Percentiles rank a stretch among this genome's conserved stretches.
Conservation (phyloP, 1,140 invertebrate genomes). For the Venturia canescens region DNA sequence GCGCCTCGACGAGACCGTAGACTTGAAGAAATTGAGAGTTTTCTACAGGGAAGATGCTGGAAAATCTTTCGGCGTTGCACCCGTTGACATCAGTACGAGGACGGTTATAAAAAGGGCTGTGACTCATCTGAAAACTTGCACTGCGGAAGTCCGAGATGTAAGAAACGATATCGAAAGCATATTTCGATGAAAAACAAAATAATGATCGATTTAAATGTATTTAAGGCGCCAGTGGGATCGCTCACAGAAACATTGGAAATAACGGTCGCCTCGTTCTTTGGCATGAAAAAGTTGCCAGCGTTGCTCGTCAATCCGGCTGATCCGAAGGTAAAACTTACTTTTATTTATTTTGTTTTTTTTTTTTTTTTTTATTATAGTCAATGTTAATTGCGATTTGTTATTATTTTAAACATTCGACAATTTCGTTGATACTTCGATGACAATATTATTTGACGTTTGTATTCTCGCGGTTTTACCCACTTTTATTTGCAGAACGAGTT, state of each 20-base stretch:
- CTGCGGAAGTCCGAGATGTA: constrained; percentile 67
- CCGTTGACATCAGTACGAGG: constrained; percentile 67
- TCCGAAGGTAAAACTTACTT: constrained; percentile 71
- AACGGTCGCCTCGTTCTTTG: constrained; percentile 69
- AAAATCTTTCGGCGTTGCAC: constrained; percentile 73
- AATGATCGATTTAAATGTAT: too few relatives aligned
- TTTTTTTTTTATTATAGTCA: too few relatives aligned
- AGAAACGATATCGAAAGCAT: constrained; percentile 31
- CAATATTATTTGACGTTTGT: too few relatives aligned
- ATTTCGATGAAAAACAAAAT: too few relatives aligned
- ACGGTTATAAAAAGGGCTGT: constrained; percentile 74
- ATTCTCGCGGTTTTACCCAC: too few relatives aligned
- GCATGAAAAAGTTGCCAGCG: constrained; percentile 76
- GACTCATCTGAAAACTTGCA: constrained; percentile 69
- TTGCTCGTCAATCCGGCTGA: constrained; percentile 75
- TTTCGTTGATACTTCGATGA: too few relatives aligned
- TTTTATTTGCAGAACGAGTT: constrained; percentile 67
- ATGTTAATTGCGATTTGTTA: too few relatives aligned
- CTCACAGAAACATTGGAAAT: constrained; percentile 38
- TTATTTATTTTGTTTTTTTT: not conserved
- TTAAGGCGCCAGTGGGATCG: constrained; percentile 37
- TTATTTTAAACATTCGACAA: too few relatives aligned
- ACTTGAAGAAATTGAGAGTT: constrained; percentile 81
- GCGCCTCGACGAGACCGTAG: constrained; percentile 75
- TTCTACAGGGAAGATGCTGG: constrained; percentile 82